These are phyloP conservation scores for Centropus unirufus DNA, from an alignment of 2,113 vertebrate genomes.

Conservation along the genomic window DNA sequence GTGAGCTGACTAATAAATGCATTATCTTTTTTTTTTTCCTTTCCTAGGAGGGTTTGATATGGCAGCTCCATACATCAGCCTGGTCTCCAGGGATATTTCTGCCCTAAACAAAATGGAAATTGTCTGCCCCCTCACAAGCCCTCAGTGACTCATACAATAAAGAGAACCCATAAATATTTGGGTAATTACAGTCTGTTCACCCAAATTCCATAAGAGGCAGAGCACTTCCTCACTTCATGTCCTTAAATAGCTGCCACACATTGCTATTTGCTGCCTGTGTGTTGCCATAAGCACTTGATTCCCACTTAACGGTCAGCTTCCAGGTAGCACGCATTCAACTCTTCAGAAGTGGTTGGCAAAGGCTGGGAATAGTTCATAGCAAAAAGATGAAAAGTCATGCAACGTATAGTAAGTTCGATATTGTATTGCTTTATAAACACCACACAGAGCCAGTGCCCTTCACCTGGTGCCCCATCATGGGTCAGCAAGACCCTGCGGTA, in stretches of 20 bases:
- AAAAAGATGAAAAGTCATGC: not conserved
- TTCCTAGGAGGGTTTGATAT: conserved; percentile 62
- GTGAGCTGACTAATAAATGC: conserved; percentile 73
- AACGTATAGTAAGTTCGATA: not conserved
- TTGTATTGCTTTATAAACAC: not conserved
- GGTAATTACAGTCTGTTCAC: conserved; percentile 61
- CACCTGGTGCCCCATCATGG: fast-evolving
- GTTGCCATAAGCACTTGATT: not conserved
- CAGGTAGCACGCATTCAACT: not conserved
- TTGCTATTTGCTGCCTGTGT: not conserved
- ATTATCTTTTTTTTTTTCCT: conserved; percentile 39
- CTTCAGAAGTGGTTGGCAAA: not conserved
- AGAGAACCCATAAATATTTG: conserved; percentile 67
- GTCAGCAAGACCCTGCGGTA: not conserved
- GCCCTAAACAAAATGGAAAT: conserved; percentile 71
- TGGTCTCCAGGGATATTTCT: conserved; percentile 54
- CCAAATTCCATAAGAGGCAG: conserved; percentile 51
- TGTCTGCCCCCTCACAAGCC: conserved; percentile 66
- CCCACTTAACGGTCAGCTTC: not conserved
- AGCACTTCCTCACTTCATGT: not conserved
- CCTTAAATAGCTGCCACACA: not conserved
- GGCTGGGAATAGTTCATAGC: not conserved
- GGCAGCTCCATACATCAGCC: conserved; percentile 67
- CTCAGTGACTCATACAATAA: conserved; percentile 66
- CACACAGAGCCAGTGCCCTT: not conserved